These are phyloP conservation scores for Hyles euphorbiae DNA, from an alignment of 1,140 invertebrate genomes.

Conservation along the genomic window DNA sequence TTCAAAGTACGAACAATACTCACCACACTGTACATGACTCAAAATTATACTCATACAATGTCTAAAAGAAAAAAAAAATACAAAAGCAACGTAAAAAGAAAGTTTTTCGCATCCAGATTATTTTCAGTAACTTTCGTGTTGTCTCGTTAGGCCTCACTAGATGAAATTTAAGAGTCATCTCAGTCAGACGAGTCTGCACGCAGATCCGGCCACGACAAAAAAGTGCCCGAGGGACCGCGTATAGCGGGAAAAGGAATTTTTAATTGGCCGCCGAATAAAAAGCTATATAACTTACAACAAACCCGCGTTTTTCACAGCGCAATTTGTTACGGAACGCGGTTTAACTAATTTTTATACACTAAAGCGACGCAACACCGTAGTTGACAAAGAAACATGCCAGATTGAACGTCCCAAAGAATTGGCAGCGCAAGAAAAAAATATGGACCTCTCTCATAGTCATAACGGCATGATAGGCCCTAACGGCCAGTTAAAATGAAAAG, in stretches of 20 bases:
- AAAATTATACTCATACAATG: not conserved
- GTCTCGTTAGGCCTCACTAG: constrained; percentile 48
- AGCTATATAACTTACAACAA: constrained; percentile 37
- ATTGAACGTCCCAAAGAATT: not conserved
- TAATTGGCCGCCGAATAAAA: constrained; percentile 65
- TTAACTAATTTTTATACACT: constrained; percentile 19
- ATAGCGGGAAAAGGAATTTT: constrained; percentile 56
- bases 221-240: constrained; percentile 33
- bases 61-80: constrained; percentile 1
- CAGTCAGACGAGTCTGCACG: constrained; percentile 33
- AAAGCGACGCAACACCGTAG: not conserved
- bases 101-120: constrained; percentile 11
- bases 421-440: constrained; percentile 22
- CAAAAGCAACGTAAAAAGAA: constrained; percentile 3
- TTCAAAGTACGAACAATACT: too few relatives aligned
- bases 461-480: constrained; percentile 29
- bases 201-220: constrained; percentile 49
- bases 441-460: constrained; percentile 20
- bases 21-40: too few relatives aligned
- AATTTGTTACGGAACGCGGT: constrained; percentile 23
- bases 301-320: constrained; percentile 23
- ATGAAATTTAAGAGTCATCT: constrained; percentile 55
- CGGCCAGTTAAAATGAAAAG: constrained; percentile 31
- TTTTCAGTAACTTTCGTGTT: constrained; percentile 38
- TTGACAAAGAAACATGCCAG: too few relatives aligned